Evolutionary conservation across 2,888 invertebrate genomes (phyloP), one percentile per base, ranked within the genome.

Genomic region (Sylvicola fuscatus): DNA sequence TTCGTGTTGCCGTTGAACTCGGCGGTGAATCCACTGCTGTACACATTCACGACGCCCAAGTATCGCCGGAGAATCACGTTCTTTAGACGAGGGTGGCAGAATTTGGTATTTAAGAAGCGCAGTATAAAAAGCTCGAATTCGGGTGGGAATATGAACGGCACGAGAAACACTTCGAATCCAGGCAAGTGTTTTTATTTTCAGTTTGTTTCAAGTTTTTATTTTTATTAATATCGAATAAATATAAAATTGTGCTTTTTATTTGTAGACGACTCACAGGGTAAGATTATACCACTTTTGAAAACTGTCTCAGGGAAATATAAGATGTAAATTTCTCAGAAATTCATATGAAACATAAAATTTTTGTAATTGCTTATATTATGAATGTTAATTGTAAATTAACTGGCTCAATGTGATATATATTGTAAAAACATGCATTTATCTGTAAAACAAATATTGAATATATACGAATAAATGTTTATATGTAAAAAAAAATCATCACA

Each of bases 1-100:
- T 71, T 74, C 41, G 62, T 75, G 36, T 50, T 75, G 14, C 75
- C 75, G 4, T 60, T 75, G 2, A 75, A 75, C 47, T 70, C 72
- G 2, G 70, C 72, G 0, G 57, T 73, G 1, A 75, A 75, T 54
- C 75, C 75, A 1, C 47, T 72, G 14, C 54, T 75, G 8, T 75
- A 75, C 46, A 76, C 74, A 12, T 72, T 76, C 43, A 72, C 73
- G 1, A 73, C 72, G 3, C 66, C 71, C 2, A 70, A 68, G 46
- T 72, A 70, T 49, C 61, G 68, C 10, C 63, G 64, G 44, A 60
- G 64, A 42, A 48, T 68, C n/a, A 45, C 56, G 26, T 39, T 54
- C 35, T 21, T 21, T 21, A 4, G 21, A 21, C 50, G 54, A 6
- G 56, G 56, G 38, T 58, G 58, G 58, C 53, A 56, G 39, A 56